Percentiles rank a stretch among this genome's conserved stretches.
phyloP scores from a whole-genome alignment of 2,888 invertebrate species.

The Lamproptera curius region DNA sequence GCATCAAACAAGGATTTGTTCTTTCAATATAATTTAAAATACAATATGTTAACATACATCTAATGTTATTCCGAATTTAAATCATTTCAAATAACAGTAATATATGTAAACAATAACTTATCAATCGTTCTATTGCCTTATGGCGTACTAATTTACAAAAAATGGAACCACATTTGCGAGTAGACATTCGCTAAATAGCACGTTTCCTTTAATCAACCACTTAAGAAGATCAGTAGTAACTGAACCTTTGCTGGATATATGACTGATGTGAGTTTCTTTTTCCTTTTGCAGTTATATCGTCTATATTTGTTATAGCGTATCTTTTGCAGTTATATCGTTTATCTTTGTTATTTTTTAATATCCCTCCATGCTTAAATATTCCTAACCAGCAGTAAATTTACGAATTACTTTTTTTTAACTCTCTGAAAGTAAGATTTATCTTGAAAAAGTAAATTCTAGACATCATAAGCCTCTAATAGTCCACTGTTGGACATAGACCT shows the following conservation, averaged over 20 bases:
- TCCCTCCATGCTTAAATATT: not conserved
- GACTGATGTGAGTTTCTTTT: not conserved
- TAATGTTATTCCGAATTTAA: too few species aligned
- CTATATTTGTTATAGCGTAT: not conserved
- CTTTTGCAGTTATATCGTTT: not conserved
- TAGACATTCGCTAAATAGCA: slow-evolving; percentile 9
- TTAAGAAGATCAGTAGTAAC: slow-evolving; percentile 23
- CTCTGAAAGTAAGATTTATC: not conserved
- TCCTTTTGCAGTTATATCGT: not conserved
- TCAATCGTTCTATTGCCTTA: too few species aligned
- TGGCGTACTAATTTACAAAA: too few species aligned
- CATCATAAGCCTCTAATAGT: too few species aligned
- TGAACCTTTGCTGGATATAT: not conserved
- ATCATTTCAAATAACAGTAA: too few species aligned
- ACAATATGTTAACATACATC: too few species aligned
- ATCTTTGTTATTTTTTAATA: not conserved
- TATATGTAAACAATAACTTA: too few species aligned
- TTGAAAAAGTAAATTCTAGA: not conserved
- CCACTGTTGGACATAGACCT: too few species aligned
- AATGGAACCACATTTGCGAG: not conserved
- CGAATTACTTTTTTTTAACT: not conserved
- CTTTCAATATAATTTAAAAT: too few species aligned
- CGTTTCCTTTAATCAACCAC: slow-evolving; percentile 43
- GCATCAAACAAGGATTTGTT: too few species aligned
- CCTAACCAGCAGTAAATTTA: not conserved